These are phyloP conservation scores for Drosophila elegans DNA, from an alignment of 1,140 invertebrate genomes.

Conservation along the genomic window DNA sequence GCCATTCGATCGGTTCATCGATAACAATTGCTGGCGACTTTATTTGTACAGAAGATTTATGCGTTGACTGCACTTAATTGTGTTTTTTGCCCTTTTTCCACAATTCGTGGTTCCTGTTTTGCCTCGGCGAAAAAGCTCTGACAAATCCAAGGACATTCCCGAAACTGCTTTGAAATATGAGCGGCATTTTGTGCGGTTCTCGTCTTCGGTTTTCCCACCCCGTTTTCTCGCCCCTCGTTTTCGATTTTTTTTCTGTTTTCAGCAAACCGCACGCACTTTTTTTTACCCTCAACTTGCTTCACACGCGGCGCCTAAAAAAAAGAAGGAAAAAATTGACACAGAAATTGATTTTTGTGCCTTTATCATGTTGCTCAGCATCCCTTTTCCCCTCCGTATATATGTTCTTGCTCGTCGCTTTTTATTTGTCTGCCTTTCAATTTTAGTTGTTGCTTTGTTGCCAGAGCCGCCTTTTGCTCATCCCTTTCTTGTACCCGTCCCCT, in stretches of 20 bases:
- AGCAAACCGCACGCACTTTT: slow-evolving; percentile 31
- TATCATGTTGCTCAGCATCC: slow-evolving; percentile 64
- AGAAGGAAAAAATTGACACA: slow-evolving; percentile 62
- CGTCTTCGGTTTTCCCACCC: slow-evolving; percentile 9
- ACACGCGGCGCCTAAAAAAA: slow-evolving; percentile 40
- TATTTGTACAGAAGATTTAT: slow-evolving; percentile 34
- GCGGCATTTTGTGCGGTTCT: slow-evolving; percentile 61
- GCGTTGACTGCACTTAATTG: slow-evolving; percentile 48
- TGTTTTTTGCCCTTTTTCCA: slow-evolving; percentile 1
- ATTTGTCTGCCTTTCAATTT: slow-evolving; percentile 54
- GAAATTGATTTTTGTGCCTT: slow-evolving; percentile 79
- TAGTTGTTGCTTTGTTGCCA: slow-evolving; percentile 45
- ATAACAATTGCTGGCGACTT: slow-evolving; percentile 38
- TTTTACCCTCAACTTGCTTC: slow-evolving; percentile 37
- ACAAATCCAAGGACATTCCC: slow-evolving; percentile 52
- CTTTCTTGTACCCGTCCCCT: not conserved
- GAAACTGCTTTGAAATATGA: slow-evolving; percentile 71
- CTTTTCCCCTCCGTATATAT: slow-evolving; percentile 10
- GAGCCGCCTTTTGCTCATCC: not conserved
- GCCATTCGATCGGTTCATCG: not conserved
- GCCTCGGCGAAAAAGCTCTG: not conserved
- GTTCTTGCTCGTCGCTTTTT: slow-evolving; percentile 34
- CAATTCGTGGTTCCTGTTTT: slow-evolving; percentile 5
- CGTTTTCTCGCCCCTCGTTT: slow-evolving; percentile 5
- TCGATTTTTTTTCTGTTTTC: not conserved